Conservation (phyloP, 2,888 invertebrate species). For the Allophyes oxyacanthae region DNA sequence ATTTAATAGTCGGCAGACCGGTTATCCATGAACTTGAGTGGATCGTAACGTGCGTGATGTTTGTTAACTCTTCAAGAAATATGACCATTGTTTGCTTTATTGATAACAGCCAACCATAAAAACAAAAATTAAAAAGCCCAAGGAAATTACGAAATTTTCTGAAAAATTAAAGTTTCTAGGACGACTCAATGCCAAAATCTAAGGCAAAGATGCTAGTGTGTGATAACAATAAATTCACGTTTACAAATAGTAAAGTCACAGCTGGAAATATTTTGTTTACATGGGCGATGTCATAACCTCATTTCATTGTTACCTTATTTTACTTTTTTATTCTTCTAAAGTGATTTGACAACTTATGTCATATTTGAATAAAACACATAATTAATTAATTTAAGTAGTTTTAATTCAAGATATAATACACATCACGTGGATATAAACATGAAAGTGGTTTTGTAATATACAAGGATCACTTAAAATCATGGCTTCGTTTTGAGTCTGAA, state of each 20-base stretch:
- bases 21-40: slow-evolving; percentile 67
- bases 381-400: too few species aligned
- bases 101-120: slow-evolving; percentile 12
- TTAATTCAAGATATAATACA: too few species aligned
- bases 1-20: slow-evolving; percentile 53
- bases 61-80: slow-evolving; percentile 15
- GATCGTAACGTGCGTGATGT: slow-evolving; percentile 20
- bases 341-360: too few species aligned
- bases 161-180: slow-evolving; percentile 2
- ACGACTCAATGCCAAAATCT: slow-evolving; percentile 14
- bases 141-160: slow-evolving; percentile 7
- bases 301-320: too few species aligned
- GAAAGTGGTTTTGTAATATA: slow-evolving; percentile 36
- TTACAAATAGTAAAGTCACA: slow-evolving; percentile 36
- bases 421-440: slow-evolving; percentile 34
- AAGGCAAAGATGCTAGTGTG: slow-evolving; percentile 11
- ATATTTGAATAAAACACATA: too few species aligned
- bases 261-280: slow-evolving; percentile 48
- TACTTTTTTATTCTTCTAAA: too few species aligned
- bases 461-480: slow-evolving; percentile 30
- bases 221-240: slow-evolving; percentile 44
- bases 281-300: too few species aligned
- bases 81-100: slow-evolving; percentile 10
- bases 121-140: neutral
- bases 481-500: slow-evolving; percentile 39